Percentiles rank a stretch among this genome's conserved stretches.
Conservation (phyloP, 2,888 invertebrate genomes). For the Chaetoderma sp. region DNA sequence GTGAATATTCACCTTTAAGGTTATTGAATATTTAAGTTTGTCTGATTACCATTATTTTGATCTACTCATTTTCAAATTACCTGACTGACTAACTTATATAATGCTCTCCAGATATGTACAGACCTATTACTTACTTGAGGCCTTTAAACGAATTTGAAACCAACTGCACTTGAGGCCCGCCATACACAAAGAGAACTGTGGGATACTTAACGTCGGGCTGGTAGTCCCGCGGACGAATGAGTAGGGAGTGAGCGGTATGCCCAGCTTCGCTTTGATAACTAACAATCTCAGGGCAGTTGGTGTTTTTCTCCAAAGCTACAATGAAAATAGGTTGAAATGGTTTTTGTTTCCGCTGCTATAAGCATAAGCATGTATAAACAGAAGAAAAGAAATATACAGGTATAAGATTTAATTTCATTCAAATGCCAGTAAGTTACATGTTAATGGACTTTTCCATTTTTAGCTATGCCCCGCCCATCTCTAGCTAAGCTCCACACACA, state of each 20-base stretch:
- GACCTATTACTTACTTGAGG: conserved; percentile 55
- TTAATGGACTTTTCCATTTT: no score
- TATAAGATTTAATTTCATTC: background rate
- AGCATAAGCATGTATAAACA: background rate
- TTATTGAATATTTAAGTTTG: no score
- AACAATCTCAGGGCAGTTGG: conserved; percentile 81
- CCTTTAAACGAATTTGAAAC: conserved; percentile 86
- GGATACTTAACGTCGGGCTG: conserved; percentile 81
- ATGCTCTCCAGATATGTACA: no score
- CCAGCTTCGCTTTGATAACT: conserved; percentile 76
- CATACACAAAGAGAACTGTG: conserved; percentile 95
- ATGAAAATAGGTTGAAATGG: no score
- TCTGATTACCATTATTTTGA: no score
- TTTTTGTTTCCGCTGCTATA: no score
- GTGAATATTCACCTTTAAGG: no score
- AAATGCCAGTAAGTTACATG: no score
- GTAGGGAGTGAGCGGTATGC: conserved; percentile 85
- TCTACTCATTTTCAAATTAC: no score
- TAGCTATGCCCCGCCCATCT: no score
- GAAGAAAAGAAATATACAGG: background rate
- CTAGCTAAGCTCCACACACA: no score
- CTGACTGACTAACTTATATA: no score
- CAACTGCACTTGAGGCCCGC: conserved; percentile 97
- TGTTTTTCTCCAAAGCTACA: conserved; percentile 44
- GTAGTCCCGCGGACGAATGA: conserved; percentile 80